Conservation (phyloP, 2,888 invertebrate species). For the Synanthedon myopaeformis region DNA sequence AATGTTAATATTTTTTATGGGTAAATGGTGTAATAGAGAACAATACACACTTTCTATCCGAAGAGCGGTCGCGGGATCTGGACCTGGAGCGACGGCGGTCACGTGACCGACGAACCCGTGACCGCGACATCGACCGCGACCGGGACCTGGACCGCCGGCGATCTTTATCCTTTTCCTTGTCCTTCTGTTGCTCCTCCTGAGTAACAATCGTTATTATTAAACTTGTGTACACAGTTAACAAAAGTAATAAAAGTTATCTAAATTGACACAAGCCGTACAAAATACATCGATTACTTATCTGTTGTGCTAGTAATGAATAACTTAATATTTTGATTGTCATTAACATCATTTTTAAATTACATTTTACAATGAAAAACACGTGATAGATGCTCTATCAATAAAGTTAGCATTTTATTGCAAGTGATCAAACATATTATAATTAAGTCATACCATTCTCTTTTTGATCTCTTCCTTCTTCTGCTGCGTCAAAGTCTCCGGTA, state of each 20-base stretch:
- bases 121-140: conserved; percentile 36
- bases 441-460: conserved; percentile 78
- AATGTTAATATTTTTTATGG: not conserved
- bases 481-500: conserved; percentile 94
- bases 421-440: not conserved
- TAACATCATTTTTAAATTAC: too few species aligned
- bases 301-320: too few species aligned
- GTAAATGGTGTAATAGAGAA: not conserved
- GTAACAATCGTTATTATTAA: conserved; percentile 1
- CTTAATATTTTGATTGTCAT: too few species aligned
- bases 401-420: too few species aligned
- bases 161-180: conserved; percentile 82
- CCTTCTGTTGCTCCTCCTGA: conserved; percentile 53
- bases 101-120: conserved; percentile 38
- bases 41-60: conserved; percentile 50
- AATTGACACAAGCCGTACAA: too few species aligned
- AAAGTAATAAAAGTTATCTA: too few species aligned
- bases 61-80: conserved; percentile 47
- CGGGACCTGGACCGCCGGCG: conserved; percentile 56
- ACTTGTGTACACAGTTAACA: too few species aligned
- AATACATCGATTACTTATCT: too few species aligned
- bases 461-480: conserved; percentile 97
- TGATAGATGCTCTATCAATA: too few species aligned
- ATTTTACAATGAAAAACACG: too few species aligned
- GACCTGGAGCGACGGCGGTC: conserved; percentile 47